Base-by-base conservation (phyloP, 2,888 invertebrate genomes). In the Maniola hyperantus region DNA sequence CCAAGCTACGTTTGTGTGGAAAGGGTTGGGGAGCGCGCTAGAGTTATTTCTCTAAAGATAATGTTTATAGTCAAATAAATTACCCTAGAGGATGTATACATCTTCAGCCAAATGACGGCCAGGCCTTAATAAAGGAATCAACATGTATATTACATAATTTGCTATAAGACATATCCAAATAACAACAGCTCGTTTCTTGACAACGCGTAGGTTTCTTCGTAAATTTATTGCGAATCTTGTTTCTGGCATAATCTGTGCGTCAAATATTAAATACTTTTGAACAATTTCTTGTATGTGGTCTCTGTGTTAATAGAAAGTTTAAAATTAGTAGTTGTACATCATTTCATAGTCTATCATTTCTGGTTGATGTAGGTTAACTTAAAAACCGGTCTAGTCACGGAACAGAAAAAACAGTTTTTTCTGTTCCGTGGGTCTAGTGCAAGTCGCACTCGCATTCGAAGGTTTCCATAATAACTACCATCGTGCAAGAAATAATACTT, bases 31-130 rank as follows among this genome's bases (percentile, higher is more conserved):
- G n/a, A n/a, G n/a, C n/a, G n/a, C n/a, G 4, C 26, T 26, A 26
- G 2, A 26, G 26, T 26, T 26, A 2, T 26, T 26, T 26, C 26
- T 26, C 26, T 2, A 26, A 26, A 26, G n/a, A n/a, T n/a, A 26
- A 26, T 26, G 26, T 26, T 26, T 26, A 26, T 26, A 26, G 1
- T 26, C 26, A 26, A 26, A 26, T 26, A 2, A 39, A 39, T 71
- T 72, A 83, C 84, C 84, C 55, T 77, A 79, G 11, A 83, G 58
- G 18, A 81, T 60, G 39, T 72, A 80, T 0, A 66, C 13, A 36
- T 83, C 83, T 48, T 82, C 77, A 54, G 76, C 69, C 5, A 83
- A 70, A 69, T 84, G 82, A 33, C 78, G 68, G 6, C 85, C 85
- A 6, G 82, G 79, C 0, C 67, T 71, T 0, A 84, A 39, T 0